Conservation (phyloP, 2,888 invertebrate species). For the Muschampia plurimacula region DNA sequence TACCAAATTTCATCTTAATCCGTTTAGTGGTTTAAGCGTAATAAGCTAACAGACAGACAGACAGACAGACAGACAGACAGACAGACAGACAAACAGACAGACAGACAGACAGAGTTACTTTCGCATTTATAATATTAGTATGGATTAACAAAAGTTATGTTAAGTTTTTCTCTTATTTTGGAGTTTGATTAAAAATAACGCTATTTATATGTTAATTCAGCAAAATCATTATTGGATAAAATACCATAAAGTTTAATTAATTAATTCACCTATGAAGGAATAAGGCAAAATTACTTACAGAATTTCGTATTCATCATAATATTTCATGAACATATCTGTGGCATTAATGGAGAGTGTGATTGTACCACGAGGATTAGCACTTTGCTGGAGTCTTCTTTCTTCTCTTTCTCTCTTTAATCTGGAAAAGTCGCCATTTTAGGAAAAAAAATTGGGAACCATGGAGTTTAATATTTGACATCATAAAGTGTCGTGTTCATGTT, state of each 20-base stretch:
- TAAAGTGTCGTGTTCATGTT: neutral
- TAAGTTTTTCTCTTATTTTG: neutral
- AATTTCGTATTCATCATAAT: constrained; percentile 90
- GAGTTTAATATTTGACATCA: neutral
- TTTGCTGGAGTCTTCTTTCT: constrained; percentile 93
- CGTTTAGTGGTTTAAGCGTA: too few species aligned
- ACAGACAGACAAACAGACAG: too few species aligned
- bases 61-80: too few species aligned
- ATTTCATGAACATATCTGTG: constrained; percentile 95
- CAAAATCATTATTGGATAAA: too few species aligned
- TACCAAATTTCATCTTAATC: too few species aligned
- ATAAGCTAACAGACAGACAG: too few species aligned
- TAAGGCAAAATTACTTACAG: constrained; percentile 61
- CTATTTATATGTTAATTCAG: too few species aligned
- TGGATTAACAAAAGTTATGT: neutral
- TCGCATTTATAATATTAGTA: too few species aligned
- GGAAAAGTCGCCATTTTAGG: constrained; percentile 26
- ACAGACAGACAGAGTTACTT: too few species aligned
- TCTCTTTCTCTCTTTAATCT: constrained; percentile 92
- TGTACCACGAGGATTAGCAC: constrained; percentile 96
- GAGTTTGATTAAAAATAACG: too few species aligned
- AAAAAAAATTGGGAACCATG: neutral
- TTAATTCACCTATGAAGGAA: neutral
- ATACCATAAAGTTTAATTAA: too few species aligned
- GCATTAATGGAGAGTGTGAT: constrained; percentile 96